phyloP scores from a whole-genome alignment of 2,113 vertebrate genomes.

The Girardinichthys multiradiatus region DNA sequence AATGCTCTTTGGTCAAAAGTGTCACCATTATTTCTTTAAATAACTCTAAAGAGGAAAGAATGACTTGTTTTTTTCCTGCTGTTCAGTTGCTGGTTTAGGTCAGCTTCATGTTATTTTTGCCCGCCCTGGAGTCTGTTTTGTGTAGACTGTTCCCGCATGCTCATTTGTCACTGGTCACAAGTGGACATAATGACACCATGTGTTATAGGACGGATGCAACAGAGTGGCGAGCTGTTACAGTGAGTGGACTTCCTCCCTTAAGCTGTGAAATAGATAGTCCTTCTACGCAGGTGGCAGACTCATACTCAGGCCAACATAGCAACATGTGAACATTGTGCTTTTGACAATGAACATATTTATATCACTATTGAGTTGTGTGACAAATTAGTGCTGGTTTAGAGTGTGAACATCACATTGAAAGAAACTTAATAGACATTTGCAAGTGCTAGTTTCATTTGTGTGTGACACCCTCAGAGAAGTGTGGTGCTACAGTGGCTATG shows the following conservation, averaged over 20 bases:
- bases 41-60: background rate
- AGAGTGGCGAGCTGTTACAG: conserved; percentile 15
- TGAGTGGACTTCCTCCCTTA: conserved; percentile 33
- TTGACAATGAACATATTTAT: no score
- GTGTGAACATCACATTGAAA: background rate
- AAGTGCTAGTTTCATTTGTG: background rate
- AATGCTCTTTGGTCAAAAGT: background rate
- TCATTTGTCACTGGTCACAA: conserved; percentile 52
- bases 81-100: background rate
- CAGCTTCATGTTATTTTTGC: background rate
- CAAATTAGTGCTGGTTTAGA: background rate
- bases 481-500: no score
- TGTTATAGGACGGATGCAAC: conserved; percentile 1
- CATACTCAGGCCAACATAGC: conserved; percentile 10
- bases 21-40: background rate
- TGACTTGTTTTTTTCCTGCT: conserved; percentile 19
- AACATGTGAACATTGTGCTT: background rate
- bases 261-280: conserved; percentile 23
- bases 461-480: no score
- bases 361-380: background rate
- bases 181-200: conserved; percentile 26
- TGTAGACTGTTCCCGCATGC: conserved; percentile 1
- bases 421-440: background rate
- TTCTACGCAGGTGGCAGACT: conserved; percentile 3
- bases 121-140: conserved; percentile 22